Conservation (phyloP, 2,888 invertebrate genomes). For the Philereme vetulata region DNA sequence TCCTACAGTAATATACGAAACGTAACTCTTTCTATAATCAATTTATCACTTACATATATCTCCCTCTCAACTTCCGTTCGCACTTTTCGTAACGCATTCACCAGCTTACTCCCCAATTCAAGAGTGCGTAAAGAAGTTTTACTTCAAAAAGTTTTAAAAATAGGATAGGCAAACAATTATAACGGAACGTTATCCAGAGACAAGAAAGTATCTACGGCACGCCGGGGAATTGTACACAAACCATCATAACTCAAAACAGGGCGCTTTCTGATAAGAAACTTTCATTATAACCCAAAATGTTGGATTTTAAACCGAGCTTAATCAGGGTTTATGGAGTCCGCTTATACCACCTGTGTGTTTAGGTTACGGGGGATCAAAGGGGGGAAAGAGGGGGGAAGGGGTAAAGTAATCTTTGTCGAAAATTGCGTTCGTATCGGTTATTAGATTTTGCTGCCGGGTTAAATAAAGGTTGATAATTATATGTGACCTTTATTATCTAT, state of each 20-base stretch:
- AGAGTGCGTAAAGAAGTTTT: neutral
- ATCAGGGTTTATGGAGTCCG: conserved; percentile 71
- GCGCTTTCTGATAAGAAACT: conserved; percentile 79
- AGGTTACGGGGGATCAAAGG: conserved; percentile 46
- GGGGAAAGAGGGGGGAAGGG: conserved; percentile 38
- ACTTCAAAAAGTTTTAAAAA: neutral
- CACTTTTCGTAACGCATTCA: too few relatives aligned
- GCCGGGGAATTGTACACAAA: conserved; percentile 55
- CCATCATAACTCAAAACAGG: conserved; percentile 76
- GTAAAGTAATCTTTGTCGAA: conserved; percentile 68
- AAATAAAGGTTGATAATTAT: conserved; percentile 53
- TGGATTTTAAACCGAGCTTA: conserved; percentile 81
- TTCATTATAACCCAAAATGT: conserved; percentile 78
- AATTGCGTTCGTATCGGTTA: conserved; percentile 73
- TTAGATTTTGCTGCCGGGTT: conserved; percentile 58
- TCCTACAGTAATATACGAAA: too few relatives aligned
- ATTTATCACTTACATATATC: too few relatives aligned
- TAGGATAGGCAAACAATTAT: conserved; percentile 9
- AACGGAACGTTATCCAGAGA: conserved; percentile 36
- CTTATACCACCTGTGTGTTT: conserved; percentile 75
- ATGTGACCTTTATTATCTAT: conserved; percentile 38
- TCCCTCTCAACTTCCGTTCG: too few relatives aligned
- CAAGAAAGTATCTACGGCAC: conserved; percentile 37
- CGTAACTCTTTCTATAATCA: too few relatives aligned
- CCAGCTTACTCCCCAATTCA: too few relatives aligned